Percentiles rank a stretch among this genome's conserved stretches.
Evolutionary conservation across 92 coral and sea anemone genomes (phyloP).

Genomic region (Parazoanthus atlanticus): DNA sequence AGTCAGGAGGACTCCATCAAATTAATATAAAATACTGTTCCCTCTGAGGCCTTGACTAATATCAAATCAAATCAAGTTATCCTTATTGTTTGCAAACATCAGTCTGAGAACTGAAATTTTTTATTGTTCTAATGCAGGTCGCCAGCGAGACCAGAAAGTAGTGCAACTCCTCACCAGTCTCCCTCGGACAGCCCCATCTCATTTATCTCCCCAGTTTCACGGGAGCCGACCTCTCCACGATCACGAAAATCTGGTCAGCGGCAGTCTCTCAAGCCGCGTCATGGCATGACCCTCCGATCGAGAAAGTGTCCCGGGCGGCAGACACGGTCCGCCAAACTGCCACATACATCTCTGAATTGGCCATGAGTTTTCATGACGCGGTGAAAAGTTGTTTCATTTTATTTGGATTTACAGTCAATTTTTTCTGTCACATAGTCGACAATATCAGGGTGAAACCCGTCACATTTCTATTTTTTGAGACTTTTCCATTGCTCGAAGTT

Average conservation of each 20-base stretch:
- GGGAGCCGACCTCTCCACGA: constrained; percentile 64
- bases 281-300: constrained; percentile 86
- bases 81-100: neutral
- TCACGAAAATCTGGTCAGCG: constrained; percentile 47
- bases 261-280: constrained; percentile 55
- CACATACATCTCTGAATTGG: constrained; percentile 53
- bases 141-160: constrained; percentile 45
- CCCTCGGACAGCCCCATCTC: constrained; percentile 98
- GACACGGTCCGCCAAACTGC: constrained; percentile 87
- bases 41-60: neutral
- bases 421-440: neutral
- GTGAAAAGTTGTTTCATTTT: neutral
- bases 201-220: constrained; percentile 81
- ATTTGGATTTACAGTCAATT: neutral
- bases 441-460: no score
- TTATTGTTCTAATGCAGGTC: constrained; percentile 39
- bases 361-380: neutral
- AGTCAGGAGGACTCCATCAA: no score
- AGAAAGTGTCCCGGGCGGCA: constrained; percentile 67
- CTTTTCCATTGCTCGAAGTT: no score
- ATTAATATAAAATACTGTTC: no score
- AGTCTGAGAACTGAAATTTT: neutral
- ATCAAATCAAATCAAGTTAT: neutral
- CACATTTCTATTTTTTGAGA: no score
- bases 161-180: constrained; percentile 91